Evolutionary conservation across 2,888 invertebrate species (phyloP).

Genomic region (Cephus rjabovi): DNA sequence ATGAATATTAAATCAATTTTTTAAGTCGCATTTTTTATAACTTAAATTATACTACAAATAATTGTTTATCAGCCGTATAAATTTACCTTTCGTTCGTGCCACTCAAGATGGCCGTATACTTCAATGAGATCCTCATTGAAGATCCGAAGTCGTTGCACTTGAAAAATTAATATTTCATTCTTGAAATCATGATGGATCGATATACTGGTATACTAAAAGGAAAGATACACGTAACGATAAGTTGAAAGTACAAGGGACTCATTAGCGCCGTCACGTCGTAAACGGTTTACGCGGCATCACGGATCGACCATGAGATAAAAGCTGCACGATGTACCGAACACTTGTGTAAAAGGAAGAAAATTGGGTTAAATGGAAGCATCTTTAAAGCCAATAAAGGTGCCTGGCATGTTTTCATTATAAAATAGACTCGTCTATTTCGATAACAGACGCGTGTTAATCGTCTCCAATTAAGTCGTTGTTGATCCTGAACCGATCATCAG

Average conservation of each 20-base stretch:
- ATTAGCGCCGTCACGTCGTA: slow-evolving; percentile 1
- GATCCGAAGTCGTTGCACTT: background rate
- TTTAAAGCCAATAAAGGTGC: background rate
- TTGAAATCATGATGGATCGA: slow-evolving; percentile 8
- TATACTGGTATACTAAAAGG: background rate
- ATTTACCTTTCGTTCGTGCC: background rate
- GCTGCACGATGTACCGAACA: background rate
- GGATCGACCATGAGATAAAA: slow-evolving; percentile 1
- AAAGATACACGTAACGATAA: background rate
- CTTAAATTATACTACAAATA: background rate
- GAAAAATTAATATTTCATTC: background rate
- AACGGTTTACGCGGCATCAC: background rate
- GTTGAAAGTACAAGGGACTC: slow-evolving; percentile 1
- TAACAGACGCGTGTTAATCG: background rate
- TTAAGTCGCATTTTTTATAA: background rate
- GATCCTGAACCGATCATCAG: background rate
- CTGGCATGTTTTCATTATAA: background rate
- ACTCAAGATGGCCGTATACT: background rate
- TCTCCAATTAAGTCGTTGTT: background rate
- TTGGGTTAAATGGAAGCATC: background rate
- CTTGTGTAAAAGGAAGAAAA: background rate
- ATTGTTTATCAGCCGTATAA: background rate
- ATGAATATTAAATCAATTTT: background rate
- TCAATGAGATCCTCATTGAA: background rate
- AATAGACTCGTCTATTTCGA: background rate